Evolutionary conservation across 2,888 invertebrate species (phyloP), one percentile per base, ranked within the genome.

Genomic region (Eurytoma adleriae): DNA sequence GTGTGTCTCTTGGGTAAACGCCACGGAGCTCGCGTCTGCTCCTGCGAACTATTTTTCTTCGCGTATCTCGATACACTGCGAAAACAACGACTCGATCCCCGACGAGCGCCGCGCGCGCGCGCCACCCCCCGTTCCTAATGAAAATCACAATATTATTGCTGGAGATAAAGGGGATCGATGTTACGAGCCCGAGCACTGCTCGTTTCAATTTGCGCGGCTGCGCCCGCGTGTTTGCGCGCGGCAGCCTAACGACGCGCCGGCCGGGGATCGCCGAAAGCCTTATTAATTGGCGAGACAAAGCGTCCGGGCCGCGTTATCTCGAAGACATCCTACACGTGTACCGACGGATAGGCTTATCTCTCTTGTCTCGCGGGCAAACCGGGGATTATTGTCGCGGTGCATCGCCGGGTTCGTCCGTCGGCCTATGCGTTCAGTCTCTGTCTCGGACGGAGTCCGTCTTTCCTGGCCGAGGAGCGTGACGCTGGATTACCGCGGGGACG

Each of bases 201-300:
- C 67, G 27, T 75, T 75, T 75, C 68, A 59, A 75, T 40, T 40
- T 40, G 40, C 10, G 5, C 40, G 1, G 40, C 10, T 40, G 7
- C 10, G 10, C 1, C 10, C 40, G 40, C 10, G 40, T 40, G 40
- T 40, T 40, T 40, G 40, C 7, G 40, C 10, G 10, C 10, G 1
- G 40, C 40, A 40, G 40, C 10, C 40, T 40, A 10, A 40, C 40
- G 40, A 20, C 27, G 27, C 7, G 20, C 27, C 14, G 24, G n/a
- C n/a, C n/a, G 20, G 24, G 14, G 18, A 4, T 57, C 14, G 24
- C 20, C 16, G 56, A 54, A 57, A 68, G 59, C 14, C 18, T 72
- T 76, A 76, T 77, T 80, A 77, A 80, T 80, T 68, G 72, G 73
- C 24, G 71, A 77, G 62, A 79, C 74, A 66, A 57, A 79, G 59